Percentiles rank a stretch among this genome's conserved stretches.
Evolutionary conservation across 2,113 vertebrate species (phyloP).

Genomic region (Jaculus jaculus): DNA sequence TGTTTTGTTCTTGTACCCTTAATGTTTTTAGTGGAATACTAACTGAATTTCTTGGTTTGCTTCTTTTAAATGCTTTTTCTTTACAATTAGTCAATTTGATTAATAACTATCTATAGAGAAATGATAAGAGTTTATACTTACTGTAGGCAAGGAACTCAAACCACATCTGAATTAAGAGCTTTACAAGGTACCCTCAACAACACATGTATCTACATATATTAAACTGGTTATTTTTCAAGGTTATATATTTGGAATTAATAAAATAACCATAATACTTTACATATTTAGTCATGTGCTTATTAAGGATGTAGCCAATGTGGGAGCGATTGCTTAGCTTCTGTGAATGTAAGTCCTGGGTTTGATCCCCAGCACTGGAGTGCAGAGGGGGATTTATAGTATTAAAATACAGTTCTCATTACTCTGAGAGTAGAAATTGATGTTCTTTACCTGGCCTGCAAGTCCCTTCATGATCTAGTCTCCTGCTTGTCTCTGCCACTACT

Average conservation of each 20-base stretch:
- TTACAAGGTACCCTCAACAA: background rate
- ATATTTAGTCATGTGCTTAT: too few relatives aligned
- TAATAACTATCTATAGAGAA: background rate
- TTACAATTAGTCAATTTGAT: slow-evolving; percentile 29
- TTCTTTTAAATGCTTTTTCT: background rate
- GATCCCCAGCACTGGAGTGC: background rate
- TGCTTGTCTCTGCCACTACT: background rate
- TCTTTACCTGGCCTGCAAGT: too few relatives aligned
- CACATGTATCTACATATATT: too few relatives aligned
- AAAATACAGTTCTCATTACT: background rate
- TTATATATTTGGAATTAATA: too few relatives aligned
- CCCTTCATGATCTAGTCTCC: too few relatives aligned
- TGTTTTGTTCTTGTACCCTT: background rate
- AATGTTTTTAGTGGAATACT: slow-evolving; percentile 21
- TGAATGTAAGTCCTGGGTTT: too few relatives aligned
- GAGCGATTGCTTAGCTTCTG: too few relatives aligned
- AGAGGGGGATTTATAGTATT: background rate
- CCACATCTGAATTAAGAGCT: background rate
- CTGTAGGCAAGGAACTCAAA: background rate
- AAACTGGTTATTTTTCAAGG: too few relatives aligned
- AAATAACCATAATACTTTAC: too few relatives aligned
- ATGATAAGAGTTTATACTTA: background rate
- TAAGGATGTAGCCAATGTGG: too few relatives aligned
- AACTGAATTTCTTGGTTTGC: slow-evolving; percentile 23
- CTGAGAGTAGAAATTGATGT: too few relatives aligned